These are phyloP conservation scores for Thereva unica DNA, from an alignment of 2,888 invertebrate genomes.

Conservation along the genomic window DNA sequence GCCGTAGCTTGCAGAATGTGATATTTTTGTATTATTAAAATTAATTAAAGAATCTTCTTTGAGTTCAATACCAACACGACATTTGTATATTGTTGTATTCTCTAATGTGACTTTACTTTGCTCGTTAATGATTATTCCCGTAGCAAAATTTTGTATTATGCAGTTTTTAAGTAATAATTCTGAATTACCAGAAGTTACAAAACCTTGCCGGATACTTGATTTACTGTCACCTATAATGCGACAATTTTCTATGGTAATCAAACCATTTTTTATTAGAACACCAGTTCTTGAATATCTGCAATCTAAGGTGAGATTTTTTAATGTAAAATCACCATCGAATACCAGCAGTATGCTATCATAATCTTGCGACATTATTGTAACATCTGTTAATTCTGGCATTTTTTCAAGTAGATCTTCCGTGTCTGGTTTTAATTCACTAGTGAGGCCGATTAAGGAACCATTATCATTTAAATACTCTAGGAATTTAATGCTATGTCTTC, in stretches of 20 bases:
- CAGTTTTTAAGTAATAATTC: constrained; percentile 59
- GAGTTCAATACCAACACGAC: constrained; percentile 48
- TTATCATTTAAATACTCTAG: constrained; percentile 62
- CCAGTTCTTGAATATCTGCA: constrained; percentile 61
- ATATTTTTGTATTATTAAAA: constrained; percentile 57
- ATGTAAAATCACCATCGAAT: constrained; percentile 59
- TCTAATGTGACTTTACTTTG: constrained; percentile 52
- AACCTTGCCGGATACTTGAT: constrained; percentile 62
- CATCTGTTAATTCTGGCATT: constrained; percentile 47
- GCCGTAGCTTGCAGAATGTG: constrained; percentile 60
- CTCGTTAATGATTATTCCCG: constrained; percentile 60
- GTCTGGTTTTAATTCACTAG: not conserved
- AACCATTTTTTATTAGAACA: constrained; percentile 60
- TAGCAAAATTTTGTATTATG: constrained; percentile 60
- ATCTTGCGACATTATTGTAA: constrained; percentile 57
- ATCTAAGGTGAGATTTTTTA: constrained; percentile 63
- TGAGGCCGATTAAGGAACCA: constrained; percentile 53
- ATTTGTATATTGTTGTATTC: constrained; percentile 50
- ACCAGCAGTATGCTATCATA: constrained; percentile 62
- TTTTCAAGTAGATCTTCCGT: not conserved
- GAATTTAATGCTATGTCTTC: constrained; percentile 60
- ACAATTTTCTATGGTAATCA: constrained; percentile 60
- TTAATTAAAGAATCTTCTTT: constrained; percentile 56
- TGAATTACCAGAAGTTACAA: constrained; percentile 58
- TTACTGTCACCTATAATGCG: constrained; percentile 60